phyloP scores from a whole-genome alignment of 2,113 vertebrate genomes.

The Sorex fumeus region DNA sequence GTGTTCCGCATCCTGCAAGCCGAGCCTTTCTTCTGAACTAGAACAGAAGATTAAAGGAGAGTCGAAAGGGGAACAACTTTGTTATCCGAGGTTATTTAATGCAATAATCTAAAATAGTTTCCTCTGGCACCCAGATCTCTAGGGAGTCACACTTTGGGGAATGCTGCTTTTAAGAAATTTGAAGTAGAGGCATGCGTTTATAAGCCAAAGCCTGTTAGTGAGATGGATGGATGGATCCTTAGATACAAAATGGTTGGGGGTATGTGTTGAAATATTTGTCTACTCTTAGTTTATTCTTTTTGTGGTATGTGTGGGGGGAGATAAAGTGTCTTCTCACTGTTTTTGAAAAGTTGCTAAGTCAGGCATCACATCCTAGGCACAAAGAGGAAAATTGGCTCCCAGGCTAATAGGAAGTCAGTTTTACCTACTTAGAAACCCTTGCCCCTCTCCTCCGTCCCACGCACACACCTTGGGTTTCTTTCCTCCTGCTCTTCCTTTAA shows the following conservation, averaged over 20 bases:
- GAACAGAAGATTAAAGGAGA: slow-evolving; percentile 38
- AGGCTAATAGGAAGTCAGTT: slow-evolving; percentile 10
- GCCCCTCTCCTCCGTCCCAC: not conserved
- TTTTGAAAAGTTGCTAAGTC: slow-evolving; percentile 23
- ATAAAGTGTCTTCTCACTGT: not conserved
- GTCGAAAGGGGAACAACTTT: slow-evolving; percentile 52
- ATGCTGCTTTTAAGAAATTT: slow-evolving; percentile 31
- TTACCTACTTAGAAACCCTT: not conserved
- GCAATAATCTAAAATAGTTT: slow-evolving; percentile 37
- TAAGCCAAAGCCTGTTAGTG: not conserved
- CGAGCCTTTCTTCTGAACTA: slow-evolving; percentile 43
- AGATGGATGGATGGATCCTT: not conserved
- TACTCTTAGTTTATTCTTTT: not conserved
- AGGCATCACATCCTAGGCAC: not conserved
- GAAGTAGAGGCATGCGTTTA: slow-evolving; percentile 15
- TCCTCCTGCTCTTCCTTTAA: not conserved
- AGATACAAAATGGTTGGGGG: not conserved
- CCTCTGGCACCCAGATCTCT: not conserved
- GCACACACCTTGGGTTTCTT: not conserved
- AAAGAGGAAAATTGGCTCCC: slow-evolving; percentile 27
- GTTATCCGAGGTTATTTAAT: slow-evolving; percentile 48
- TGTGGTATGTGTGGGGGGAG: not conserved
- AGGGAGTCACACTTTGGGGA: slow-evolving; percentile 62
- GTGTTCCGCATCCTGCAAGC: not conserved
- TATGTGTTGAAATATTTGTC: not conserved